Evolutionary conservation across 2,888 invertebrate species (phyloP).

Genomic region (Microctonus hyperodae): DNA sequence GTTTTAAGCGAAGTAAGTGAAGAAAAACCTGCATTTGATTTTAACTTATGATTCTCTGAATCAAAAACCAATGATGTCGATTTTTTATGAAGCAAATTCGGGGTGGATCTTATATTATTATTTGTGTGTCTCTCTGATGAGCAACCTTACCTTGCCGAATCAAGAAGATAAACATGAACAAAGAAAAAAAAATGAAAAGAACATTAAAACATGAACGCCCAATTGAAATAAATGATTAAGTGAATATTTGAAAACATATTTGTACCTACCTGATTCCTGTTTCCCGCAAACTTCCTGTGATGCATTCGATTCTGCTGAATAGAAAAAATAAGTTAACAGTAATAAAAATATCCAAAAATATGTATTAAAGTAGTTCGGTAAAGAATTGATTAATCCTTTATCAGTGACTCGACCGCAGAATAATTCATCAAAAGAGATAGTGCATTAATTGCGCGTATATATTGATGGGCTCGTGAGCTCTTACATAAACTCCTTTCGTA

Average conservation of each 20-base stretch:
- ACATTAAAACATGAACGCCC: no score
- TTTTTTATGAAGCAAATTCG: constrained; percentile 25
- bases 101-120: constrained; percentile 13
- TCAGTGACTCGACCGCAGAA: no score
- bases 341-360: not conserved
- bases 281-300: constrained; percentile 39
- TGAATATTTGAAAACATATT: not conserved
- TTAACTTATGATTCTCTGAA: not conserved
- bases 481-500: no score
- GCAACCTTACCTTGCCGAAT: constrained; percentile 61
- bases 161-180: constrained; percentile 41
- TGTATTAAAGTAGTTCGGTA: not conserved
- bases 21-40: constrained; percentile 24
- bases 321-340: not conserved
- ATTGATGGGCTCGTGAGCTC: no score
- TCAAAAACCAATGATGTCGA: not conserved
- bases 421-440: no score
- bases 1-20: constrained; percentile 24
- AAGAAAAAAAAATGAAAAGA: constrained; percentile 51
- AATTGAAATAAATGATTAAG: constrained; percentile 26
- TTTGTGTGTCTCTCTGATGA: constrained; percentile 38
- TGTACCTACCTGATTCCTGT: constrained; percentile 49
- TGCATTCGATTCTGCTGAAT: constrained; percentile 39
- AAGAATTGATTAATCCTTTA: no score
- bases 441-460: no score